These are phyloP conservation scores for Vulpes ferrilata DNA, from an alignment of 2,113 vertebrate genomes.

Conservation along the genomic window DNA sequence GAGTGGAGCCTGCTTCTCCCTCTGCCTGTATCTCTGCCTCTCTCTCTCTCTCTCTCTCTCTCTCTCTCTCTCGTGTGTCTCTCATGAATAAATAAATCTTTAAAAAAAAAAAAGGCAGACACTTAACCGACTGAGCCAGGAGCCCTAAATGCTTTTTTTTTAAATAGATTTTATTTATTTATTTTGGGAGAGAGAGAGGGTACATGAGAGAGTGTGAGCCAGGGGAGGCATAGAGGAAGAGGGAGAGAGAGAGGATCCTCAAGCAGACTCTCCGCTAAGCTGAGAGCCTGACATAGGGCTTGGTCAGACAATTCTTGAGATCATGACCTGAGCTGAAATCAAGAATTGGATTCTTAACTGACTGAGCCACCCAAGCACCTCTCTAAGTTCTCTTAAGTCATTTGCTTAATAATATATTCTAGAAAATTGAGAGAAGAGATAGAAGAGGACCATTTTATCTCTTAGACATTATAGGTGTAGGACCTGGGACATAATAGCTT, in stretches of 20 bases:
- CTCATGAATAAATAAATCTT: too few relatives aligned
- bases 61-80: too few relatives aligned
- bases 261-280: background rate
- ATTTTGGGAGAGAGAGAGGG: background rate
- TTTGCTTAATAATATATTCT: background rate
- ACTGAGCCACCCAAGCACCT: background rate
- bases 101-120: too few relatives aligned
- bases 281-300: background rate
- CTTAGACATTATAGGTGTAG: background rate
- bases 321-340: background rate
- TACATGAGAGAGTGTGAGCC: background rate
- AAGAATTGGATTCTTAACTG: background rate
- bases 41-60: too few relatives aligned
- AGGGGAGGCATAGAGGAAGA: background rate
- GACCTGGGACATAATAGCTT: background rate
- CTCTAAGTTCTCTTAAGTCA: background rate
- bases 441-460: background rate
- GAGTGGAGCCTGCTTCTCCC: too few relatives aligned
- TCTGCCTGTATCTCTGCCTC: too few relatives aligned
- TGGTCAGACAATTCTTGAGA: background rate
- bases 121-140: too few relatives aligned
- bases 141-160: too few relatives aligned
- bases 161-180: background rate
- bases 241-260: background rate
- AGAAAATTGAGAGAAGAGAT: background rate